These are phyloP conservation scores for Pipistrellus pipistrellus DNA, from an alignment of 2,797 vertebrate species.

Conservation along the genomic window DNA sequence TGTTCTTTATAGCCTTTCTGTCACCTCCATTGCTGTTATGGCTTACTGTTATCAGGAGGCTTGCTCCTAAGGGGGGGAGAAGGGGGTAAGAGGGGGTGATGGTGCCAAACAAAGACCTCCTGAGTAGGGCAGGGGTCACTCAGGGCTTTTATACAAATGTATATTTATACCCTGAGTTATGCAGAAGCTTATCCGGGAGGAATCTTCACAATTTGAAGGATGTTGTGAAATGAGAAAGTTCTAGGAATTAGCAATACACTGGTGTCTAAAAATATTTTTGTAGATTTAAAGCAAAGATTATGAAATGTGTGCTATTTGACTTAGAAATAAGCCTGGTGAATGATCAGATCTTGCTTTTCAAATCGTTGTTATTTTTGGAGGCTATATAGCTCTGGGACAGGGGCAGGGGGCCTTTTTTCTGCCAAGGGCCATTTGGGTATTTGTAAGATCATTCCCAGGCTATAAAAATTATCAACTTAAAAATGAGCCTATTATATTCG, in stretches of 20 bases:
- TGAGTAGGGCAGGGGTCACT: not conserved
- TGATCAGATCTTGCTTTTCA: constrained; percentile 8
- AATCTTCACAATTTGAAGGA: constrained; percentile 31
- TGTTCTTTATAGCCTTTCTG: not conserved
- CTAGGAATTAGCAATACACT: constrained; percentile 42
- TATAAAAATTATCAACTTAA: no score
- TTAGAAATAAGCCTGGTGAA: constrained; percentile 34
- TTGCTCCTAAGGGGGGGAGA: not conserved
- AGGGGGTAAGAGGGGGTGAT: not conserved
- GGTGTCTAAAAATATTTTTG: constrained; percentile 24
- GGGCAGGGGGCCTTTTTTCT: no score
- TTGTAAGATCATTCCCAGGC: no score
- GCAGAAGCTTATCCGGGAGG: not conserved
- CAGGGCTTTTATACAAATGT: not conserved
- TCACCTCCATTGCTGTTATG: not conserved
- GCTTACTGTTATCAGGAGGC: not conserved
- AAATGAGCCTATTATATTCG: no score
- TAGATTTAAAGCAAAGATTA: not conserved
- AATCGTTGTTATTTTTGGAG: not conserved
- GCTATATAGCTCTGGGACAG: not conserved
- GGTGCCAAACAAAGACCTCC: not conserved
- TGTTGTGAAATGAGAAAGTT: not conserved
- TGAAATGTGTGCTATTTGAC: not conserved
- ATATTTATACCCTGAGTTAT: not conserved
- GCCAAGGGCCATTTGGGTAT: no score